These are phyloP conservation scores for Epistrophella euchroma DNA, from an alignment of 2,888 invertebrate genomes.

Conservation along the genomic window DNA sequence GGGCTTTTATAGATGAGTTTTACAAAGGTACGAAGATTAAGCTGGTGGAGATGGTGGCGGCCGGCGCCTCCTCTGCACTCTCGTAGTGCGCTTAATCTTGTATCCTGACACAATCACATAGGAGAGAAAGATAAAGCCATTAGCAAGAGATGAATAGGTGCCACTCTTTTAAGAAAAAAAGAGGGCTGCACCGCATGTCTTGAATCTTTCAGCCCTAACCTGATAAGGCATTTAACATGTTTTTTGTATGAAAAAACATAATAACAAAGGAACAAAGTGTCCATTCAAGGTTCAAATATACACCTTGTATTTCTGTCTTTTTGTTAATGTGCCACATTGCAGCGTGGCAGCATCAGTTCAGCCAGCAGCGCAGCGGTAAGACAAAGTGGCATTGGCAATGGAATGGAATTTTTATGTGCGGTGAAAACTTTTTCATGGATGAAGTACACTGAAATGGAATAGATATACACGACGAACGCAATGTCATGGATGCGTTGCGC, in stretches of 20 bases:
- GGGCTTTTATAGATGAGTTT: slow-evolving; percentile 22
- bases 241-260: slow-evolving; percentile 38
- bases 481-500: slow-evolving; percentile 67
- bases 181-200: slow-evolving; percentile 15
- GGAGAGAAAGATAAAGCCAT: slow-evolving; percentile 31
- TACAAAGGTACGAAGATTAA: slow-evolving; percentile 25
- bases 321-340: slow-evolving; percentile 37
- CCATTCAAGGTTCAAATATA: slow-evolving; percentile 31
- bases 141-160: slow-evolving; percentile 59
- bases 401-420: slow-evolving; percentile 54
- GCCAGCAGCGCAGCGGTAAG: too few relatives aligned
- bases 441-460: slow-evolving; percentile 68
- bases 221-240: slow-evolving; percentile 37
- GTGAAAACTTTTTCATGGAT: slow-evolving; percentile 66
- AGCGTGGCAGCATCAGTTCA: slow-evolving; percentile 2
- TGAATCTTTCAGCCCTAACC: slow-evolving; percentile 42
- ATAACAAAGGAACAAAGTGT: slow-evolving; percentile 61
- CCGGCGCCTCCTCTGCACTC: not conserved
- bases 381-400: slow-evolving; percentile 20
- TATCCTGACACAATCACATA: slow-evolving; percentile 21
- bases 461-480: slow-evolving; percentile 58
- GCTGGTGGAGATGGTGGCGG: slow-evolving; percentile 6
- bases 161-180: slow-evolving; percentile 8
- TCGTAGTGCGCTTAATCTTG: slow-evolving; percentile 9
- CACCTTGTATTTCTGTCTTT: slow-evolving; percentile 33